Conservation (phyloP, 2,113 vertebrate species). For the Hymenochirus boettgeri region DNA sequence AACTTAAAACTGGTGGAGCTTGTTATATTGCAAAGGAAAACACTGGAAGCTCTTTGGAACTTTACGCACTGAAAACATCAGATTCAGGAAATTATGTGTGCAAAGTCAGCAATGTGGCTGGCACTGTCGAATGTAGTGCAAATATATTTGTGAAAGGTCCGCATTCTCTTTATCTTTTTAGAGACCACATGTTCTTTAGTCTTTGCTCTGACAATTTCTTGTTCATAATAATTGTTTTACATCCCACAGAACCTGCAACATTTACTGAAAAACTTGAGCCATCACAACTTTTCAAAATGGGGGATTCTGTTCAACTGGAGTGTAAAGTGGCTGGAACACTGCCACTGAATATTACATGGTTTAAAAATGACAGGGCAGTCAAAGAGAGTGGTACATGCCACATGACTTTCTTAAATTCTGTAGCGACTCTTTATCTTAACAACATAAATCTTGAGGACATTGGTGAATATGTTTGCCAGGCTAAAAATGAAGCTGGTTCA, state of each 20-base stretch:
- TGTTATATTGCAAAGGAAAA: slow-evolving; percentile 90
- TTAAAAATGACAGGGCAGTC: slow-evolving; percentile 83
- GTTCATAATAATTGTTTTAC: slow-evolving; percentile 53
- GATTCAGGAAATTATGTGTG: slow-evolving; percentile 87
- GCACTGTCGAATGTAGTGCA: slow-evolving; percentile 77
- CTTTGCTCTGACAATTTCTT: slow-evolving; percentile 36
- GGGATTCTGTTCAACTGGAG: slow-evolving; percentile 68
- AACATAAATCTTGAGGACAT: slow-evolving; percentile 71
- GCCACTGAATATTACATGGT: slow-evolving; percentile 85
- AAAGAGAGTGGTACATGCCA: slow-evolving; percentile 69
- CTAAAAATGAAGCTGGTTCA: slow-evolving; percentile 88
- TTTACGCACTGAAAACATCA: slow-evolving; percentile 80
- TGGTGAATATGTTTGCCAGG: slow-evolving; percentile 87
- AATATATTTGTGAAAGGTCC: slow-evolving; percentile 95
- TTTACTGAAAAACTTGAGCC: slow-evolving; percentile 84
- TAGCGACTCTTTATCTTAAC: slow-evolving; percentile 68
- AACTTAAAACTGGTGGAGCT: slow-evolving; percentile 78
- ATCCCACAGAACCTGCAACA: slow-evolving; percentile 81
- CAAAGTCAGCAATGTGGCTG: slow-evolving; percentile 86
- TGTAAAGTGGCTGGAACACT: slow-evolving; percentile 89
- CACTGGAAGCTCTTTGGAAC: slow-evolving; percentile 80
- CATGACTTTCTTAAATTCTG: slow-evolving; percentile 66
- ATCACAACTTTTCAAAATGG: slow-evolving; percentile 73
- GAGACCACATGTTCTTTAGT: slow-evolving; percentile 22
- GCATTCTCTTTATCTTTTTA: slow-evolving; percentile 51